phyloP scores from a whole-genome alignment of 35 echinoderm and acorn worm species.

The Holothuria glaberrima region DNA sequence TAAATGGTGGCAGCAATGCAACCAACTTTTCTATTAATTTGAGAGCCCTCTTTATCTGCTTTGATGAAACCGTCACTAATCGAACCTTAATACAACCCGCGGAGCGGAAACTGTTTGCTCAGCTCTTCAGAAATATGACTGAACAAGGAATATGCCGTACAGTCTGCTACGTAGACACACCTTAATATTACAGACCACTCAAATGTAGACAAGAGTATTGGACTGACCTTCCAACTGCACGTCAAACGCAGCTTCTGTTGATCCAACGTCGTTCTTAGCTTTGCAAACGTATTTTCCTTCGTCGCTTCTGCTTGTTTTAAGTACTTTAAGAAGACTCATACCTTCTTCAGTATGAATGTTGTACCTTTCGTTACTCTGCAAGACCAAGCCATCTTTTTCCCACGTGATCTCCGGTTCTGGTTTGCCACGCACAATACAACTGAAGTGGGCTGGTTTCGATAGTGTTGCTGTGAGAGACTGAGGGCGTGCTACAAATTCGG shows the following conservation, averaged over 20 bases:
- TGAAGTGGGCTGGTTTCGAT: slow-evolving; percentile 69
- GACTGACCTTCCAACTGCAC: slow-evolving; percentile 37
- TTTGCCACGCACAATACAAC: slow-evolving; percentile 74
- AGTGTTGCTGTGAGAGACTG: slow-evolving; percentile 15
- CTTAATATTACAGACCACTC: not conserved
- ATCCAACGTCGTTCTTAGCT: slow-evolving; percentile 75
- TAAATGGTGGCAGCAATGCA: not conserved
- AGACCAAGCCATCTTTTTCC: slow-evolving; percentile 69
- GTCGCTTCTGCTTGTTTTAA: slow-evolving; percentile 65
- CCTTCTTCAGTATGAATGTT: slow-evolving; percentile 76
- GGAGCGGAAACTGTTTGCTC: no score
- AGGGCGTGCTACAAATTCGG: slow-evolving; percentile 48
- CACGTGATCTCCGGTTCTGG: slow-evolving; percentile 79
- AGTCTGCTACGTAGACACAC: no score
- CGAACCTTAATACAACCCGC: not conserved
- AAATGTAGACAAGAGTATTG: no score
- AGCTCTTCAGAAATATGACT: no score
- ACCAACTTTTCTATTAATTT: no score
- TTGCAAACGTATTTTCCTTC: slow-evolving; percentile 85
- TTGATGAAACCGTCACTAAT: not conserved
- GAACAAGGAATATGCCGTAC: no score
- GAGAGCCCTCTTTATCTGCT: no score
- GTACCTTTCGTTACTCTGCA: slow-evolving; percentile 67
- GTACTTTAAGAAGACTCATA: slow-evolving; percentile 76
- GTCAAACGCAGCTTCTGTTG: slow-evolving; percentile 39